A percentile compares a stretch with the other conserved stretches of the same genome.
These are phyloP conservation scores for Xenopus borealis DNA, from an alignment of 2,113 vertebrate species.

Conservation along the genomic window DNA sequence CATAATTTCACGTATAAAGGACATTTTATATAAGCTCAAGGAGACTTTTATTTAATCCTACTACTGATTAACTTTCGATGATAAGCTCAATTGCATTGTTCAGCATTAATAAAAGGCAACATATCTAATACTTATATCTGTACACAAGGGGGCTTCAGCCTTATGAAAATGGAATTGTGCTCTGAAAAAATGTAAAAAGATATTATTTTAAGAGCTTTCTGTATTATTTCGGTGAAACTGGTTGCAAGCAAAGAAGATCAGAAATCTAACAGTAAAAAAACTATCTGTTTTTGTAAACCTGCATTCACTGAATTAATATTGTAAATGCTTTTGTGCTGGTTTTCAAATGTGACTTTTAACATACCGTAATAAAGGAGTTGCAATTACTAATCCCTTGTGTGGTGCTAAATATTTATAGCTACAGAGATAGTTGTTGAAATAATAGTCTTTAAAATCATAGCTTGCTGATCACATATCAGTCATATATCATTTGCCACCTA, in stretches of 20 bases:
- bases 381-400: too few species aligned
- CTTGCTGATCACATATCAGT: too few species aligned
- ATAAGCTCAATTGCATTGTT: constrained; percentile 50
- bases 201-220: too few species aligned
- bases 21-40: constrained; percentile 44
- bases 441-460: too few species aligned
- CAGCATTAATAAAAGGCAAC: constrained; percentile 44
- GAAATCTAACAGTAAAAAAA: neutral
- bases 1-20: neutral
- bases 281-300: too few species aligned
- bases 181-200: neutral
- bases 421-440: too few species aligned
- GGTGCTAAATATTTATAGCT: too few species aligned
- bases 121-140: constrained; percentile 34
- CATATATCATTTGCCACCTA: too few species aligned
- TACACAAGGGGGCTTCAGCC: constrained; percentile 26
- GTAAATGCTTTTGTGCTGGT: too few species aligned
- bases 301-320: too few species aligned
- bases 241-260: constrained; percentile 3
- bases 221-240: neutral
- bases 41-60: constrained; percentile 44
- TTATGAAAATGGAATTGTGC: constrained; percentile 22
- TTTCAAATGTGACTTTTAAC: too few species aligned
- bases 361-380: too few species aligned
- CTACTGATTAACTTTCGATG: constrained; percentile 34